phyloP scores from a whole-genome alignment of 64 coral and sea anemone genomes.

The Pachyseris speciosa region DNA sequence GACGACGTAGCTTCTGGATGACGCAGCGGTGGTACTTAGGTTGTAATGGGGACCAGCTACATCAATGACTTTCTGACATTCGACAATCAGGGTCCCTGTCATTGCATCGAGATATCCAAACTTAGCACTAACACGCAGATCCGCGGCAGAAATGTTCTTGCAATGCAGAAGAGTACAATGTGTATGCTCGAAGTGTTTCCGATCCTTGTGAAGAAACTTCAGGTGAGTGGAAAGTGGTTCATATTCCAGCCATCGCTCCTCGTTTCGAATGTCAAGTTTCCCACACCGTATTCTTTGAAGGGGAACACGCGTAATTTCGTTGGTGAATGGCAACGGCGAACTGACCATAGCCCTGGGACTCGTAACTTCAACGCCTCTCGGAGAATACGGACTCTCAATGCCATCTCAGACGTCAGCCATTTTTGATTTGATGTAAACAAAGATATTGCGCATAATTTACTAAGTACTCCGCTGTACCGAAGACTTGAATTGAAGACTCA shows the following conservation, averaged over 20 bases:
- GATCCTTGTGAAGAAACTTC: slow-evolving; percentile 70
- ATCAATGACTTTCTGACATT: slow-evolving; percentile 53
- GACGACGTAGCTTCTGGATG: slow-evolving; percentile 26
- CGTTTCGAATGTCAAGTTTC: slow-evolving; percentile 68
- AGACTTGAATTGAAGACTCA: slow-evolving; percentile 20
- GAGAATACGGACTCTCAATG: neutral
- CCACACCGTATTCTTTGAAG: slow-evolving; percentile 88
- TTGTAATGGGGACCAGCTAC: neutral
- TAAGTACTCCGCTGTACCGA: slow-evolving; percentile 21
- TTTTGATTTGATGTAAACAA: slow-evolving; percentile 95
- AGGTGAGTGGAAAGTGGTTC: slow-evolving; percentile 49
- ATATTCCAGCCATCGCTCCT: slow-evolving; percentile 94
- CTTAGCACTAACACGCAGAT: slow-evolving; percentile 89
- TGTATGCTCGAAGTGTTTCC: slow-evolving; percentile 69
- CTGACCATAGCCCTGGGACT: neutral
- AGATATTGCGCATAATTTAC: slow-evolving; percentile 33
- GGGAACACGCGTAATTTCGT: slow-evolving; percentile 63
- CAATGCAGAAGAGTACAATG: slow-evolving; percentile 64
- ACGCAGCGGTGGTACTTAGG: neutral
- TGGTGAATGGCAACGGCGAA: neutral
- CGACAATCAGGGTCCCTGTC: slow-evolving; percentile 79
- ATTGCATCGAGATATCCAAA: slow-evolving; percentile 94
- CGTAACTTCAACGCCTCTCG: neutral
- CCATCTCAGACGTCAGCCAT: slow-evolving; percentile 59
- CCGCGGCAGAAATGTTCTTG: slow-evolving; percentile 78